Evolutionary conservation across 1,140 invertebrate genomes (phyloP), one percentile per base, ranked within the genome.

Genomic region (Ips nitidus): DNA sequence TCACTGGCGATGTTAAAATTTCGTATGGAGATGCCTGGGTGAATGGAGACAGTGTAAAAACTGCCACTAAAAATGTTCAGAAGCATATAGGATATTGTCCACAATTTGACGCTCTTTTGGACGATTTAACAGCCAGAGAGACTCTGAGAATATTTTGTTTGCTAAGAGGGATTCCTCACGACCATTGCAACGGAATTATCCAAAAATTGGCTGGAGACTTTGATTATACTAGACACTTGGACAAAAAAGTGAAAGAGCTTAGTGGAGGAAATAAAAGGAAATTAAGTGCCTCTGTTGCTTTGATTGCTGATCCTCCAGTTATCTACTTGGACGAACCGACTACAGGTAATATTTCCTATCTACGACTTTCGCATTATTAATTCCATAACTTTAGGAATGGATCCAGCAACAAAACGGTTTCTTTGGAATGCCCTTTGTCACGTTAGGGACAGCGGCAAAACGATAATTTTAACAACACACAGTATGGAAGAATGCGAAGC

Each of bases 221-320:
- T 8, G 83, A 84, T 50, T 86, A 85, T 73, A 71, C 74, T 7
- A 80, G 83, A 60, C 84, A 86, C 77, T 72, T 86, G 2, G 81
- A 86, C 63, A 86, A 86, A 66, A 72, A 83, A 77, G 84, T 88
- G 36, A 81, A 80, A 71, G 85, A 82, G 80, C 92, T 90, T 75
- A 97, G 94, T 78, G 94, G 94, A 8, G 97, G 97, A 0, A 99
- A 98, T 74, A 98, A 97, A 79, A 86, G 97, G 52, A 98, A 98
- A 80, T 82, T 99, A 39, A 97, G 93, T 73, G 94, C 95, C 50
- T 95, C 95, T 0, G 88, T 99, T 57, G 92, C 97, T 4, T 81
- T 98, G 39, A 86, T 98, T 43, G 95, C 94, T n/a, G 90, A 95
- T 83, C 93, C 94, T 3, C 86, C 90, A 6, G 85, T 98, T 8